Evolutionary conservation across 1,140 invertebrate genomes (phyloP).

Genomic region (Aleiodes sp.): DNA sequence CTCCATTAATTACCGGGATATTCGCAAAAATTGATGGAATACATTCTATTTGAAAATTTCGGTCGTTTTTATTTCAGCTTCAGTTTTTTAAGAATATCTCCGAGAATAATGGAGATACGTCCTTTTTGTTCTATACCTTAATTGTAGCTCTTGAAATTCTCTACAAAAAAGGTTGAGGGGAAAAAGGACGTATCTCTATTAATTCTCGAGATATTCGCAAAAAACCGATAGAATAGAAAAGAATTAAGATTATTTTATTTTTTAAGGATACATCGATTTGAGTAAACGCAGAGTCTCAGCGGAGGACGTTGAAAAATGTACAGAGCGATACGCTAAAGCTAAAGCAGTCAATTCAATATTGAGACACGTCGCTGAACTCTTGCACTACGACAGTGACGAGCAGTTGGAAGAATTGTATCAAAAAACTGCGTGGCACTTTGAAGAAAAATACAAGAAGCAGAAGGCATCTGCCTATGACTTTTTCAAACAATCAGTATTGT

Average conservation of each 20-base stretch:
- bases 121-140: no score
- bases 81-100: no score
- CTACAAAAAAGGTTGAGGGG: no score
- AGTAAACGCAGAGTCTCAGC: constrained; percentile 98
- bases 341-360: constrained; percentile 99
- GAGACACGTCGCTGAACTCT: constrained; percentile 94
- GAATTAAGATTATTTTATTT: background rate
- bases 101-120: no score
- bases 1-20: no score
- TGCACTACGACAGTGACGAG: constrained; percentile 90
- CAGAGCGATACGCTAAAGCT: constrained; percentile 97
- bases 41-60: no score
- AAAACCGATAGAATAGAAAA: no score
- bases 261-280: constrained; percentile 95
- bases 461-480: constrained; percentile 94
- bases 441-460: constrained; percentile 95
- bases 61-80: no score
- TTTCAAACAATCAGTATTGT: constrained; percentile 98
- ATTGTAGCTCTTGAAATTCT: no score
- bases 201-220: no score
- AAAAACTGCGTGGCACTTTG: constrained; percentile 99
- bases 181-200: no score
- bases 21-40: no score
- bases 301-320: constrained; percentile 98
- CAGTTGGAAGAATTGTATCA: constrained; percentile 95